Base-by-base conservation (phyloP, 2,797 vertebrate genomes). In the Gallinago solitaria region DNA sequence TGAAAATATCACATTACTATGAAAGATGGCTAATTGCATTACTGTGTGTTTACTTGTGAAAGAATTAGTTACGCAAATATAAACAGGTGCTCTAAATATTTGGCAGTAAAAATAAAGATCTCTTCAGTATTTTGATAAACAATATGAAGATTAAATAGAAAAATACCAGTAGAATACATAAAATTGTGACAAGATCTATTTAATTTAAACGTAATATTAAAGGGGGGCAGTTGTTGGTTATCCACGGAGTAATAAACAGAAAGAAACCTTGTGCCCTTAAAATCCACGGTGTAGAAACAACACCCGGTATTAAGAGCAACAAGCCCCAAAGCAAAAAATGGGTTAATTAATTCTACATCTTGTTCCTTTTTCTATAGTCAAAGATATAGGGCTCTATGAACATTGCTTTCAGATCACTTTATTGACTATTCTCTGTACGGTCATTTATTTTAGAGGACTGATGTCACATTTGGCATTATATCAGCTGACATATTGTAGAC, bases 371-470 rank as follows among this genome's bases (percentile, higher is more conserved):
- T 89, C 48, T 93, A 37, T 28, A 94, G 98, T 86, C 79, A 94
- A 98, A 98, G 97, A 98, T 97, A 95, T 81, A 87, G 95, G 93
- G 95, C 96, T 98, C 97, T 96, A 92, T 50, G 88, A 97, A 97
- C 88, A 97, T 96, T 98, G 98, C 98, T 98, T 98, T 98, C 97
- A 98, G 98, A 99, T 98, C 98, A 98, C 98, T 98, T 97, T 98
- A 99, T 98, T 98, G 98, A 98, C 98, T 98, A 97, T 97, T 98
- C 98, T 98, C 98, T 97, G 97, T 97, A 97, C 60, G 96, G 98
- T 97, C 98, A 97, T 99, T 98, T 97, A 97, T 99, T 98, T 98
- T 94, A 94, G 96, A 96, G 97, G 98, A 98, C 97, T 93, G 95
- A 98, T 98, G 98, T 98, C 98, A 98, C 96, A 92, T 97, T 97